phyloP scores from a whole-genome alignment of 2,113 vertebrate species.

The Corvus moneduloides region DNA sequence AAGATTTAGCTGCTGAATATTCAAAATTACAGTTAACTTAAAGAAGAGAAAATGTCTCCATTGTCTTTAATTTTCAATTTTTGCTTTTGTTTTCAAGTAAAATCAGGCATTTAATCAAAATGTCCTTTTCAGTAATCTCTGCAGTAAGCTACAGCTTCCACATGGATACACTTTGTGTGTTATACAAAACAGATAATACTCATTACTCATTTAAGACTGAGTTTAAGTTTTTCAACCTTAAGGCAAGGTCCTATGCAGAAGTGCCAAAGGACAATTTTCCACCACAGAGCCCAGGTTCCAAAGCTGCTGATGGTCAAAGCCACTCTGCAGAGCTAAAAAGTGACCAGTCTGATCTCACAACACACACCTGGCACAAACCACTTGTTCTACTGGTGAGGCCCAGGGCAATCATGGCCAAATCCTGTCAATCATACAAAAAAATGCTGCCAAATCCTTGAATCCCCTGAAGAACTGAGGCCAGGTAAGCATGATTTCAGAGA shows the following conservation, averaged over 20 bases:
- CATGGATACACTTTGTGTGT: no score
- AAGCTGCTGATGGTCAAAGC: neutral
- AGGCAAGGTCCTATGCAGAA: neutral
- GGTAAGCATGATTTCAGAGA: neutral
- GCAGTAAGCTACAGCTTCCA: neutral
- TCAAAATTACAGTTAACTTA: neutral
- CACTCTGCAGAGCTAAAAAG: neutral
- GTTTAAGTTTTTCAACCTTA: neutral
- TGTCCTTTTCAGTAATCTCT: neutral
- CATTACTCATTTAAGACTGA: neutral
- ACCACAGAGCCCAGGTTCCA: neutral
- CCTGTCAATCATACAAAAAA: neutral
- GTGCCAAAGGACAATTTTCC: neutral
- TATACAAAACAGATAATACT: neutral
- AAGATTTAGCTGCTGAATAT: neutral
- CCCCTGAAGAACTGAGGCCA: neutral
- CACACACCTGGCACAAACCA: neutral
- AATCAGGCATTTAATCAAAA: neutral
- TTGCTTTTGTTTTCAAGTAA: neutral
- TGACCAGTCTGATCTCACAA: neutral
- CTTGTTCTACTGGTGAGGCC: rapidly evolving
- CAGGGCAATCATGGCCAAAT: neutral
- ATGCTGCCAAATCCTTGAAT: neutral
- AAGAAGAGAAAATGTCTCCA: neutral
- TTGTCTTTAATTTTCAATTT: neutral